A percentile compares a stretch with the other conserved stretches of the same genome.
Conservation (phyloP, 2,888 invertebrate species). For the Lydus trimaculatus region DNA sequence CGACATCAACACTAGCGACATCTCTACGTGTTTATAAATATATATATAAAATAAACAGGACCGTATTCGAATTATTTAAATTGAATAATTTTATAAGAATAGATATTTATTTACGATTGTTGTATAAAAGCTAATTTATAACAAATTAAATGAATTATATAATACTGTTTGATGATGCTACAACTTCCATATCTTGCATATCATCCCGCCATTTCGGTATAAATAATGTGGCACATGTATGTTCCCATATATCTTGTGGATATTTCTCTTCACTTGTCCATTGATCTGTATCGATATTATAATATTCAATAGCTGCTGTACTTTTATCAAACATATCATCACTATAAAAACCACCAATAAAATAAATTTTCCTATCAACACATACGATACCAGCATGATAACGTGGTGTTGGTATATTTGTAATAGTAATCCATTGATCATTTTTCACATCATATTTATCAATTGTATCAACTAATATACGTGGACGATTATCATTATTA, state of each 20-base stretch:
- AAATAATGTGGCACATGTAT: slow-evolving; percentile 71
- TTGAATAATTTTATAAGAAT: no score
- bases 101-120: background rate
- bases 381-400: slow-evolving; percentile 74
- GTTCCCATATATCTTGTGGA: slow-evolving; percentile 76
- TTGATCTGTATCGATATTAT: slow-evolving; percentile 66
- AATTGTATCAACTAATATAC: slow-evolving; percentile 65
- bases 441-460: slow-evolving; percentile 69
- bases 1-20: background rate
- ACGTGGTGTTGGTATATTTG: slow-evolving; percentile 70
- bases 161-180: slow-evolving; percentile 40
- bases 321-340: slow-evolving; percentile 73
- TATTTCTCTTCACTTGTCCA: slow-evolving; percentile 72
- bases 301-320: slow-evolving; percentile 72
- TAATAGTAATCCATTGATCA: slow-evolving; percentile 68
- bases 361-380: slow-evolving; percentile 68
- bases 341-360: slow-evolving; percentile 74
- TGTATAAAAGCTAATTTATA: background rate
- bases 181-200: slow-evolving; percentile 51
- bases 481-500: slow-evolving; percentile 58
- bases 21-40: no score
- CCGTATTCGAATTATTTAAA: no score
- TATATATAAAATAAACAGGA: no score
- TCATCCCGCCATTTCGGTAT: slow-evolving; percentile 64
- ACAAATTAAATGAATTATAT: slow-evolving; percentile 22